Evolutionary conservation across 2,797 vertebrate species (phyloP), one percentile per base, ranked within the genome.

Genomic region (Phoebastria nigripes): DNA sequence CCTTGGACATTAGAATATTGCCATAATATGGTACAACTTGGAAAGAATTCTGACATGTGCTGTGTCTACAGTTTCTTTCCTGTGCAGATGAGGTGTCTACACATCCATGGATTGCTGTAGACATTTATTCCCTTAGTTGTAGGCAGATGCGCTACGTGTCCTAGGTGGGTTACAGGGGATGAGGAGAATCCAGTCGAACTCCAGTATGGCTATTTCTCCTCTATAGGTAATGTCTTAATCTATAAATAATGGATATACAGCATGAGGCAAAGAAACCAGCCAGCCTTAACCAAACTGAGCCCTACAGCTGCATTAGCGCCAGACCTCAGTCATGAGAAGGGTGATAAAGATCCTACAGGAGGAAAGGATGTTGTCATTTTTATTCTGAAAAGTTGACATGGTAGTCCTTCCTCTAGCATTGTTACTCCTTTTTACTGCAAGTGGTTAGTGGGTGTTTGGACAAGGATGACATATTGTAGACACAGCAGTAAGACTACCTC

Each of bases 71-170:
- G 5, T 22, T 88, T 20, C 6, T 76, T 83, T 82, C 17, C 11
- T 42, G 20, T 42, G 16, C 22, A 58, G 15, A 39, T 55, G 59
- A 70, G 7, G 4, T 12, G 13, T 28, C 46, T 56, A 11, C 5
- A 20, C 4, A 1, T 31, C 33, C 26, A 39, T 14, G 11, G 35
- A 70, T 69, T n/a, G 31, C 17, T 31, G 26, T 11, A 72, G 26
- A 82, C 16, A 69, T 56, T 81, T 63, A 74, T 76, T 76, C 20
- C 28, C 16, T 61, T 42, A 59, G 24, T 19, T 69, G 24, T 20
- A 37, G 15, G 28, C 2, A 24, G 44, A n/a, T 52, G 20, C 1
- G 1, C 8, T 35, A 49, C 3, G 8, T 47, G 12, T 49, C 20
- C 12, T 41, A 33, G 12, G 3, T 70, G 12, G 25, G 7, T 41